Base-by-base conservation (phyloP, 2,888 invertebrate genomes). In the Andrena haemorrhoa region DNA sequence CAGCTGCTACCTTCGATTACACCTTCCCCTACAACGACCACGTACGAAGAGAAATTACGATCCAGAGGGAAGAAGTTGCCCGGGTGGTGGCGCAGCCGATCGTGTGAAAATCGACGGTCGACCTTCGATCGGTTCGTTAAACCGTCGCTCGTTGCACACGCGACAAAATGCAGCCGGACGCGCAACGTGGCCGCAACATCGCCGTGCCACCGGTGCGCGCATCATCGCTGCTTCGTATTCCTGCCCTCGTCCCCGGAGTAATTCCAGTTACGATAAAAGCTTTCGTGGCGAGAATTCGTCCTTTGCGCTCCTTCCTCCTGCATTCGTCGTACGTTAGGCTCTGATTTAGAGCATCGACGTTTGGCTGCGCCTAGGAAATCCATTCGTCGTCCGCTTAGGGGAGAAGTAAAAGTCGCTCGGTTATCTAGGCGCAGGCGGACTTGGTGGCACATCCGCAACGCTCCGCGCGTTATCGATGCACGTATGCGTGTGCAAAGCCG, bases 111-210 rank as follows among this genome's bases (percentile, higher is more conserved):
- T 88, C 85, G 70, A 86, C 70, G 82, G 35, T 33, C 79, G 85
- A 61, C 88, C 86, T 88, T 88, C 85, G 76, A 74, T 85, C 85
- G 76, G 88, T 88, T 88, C 88, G 88, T 88, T 88, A 88, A 84
- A 88, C 86, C 86, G 76, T 41, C 53, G 71, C 58, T 41, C 71
- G 68, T 61, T 75, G 69, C 64, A 72, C 76, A 31, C 77, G 68
- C 64, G 74, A 84, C 85, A 73, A 88, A 86, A 85, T 74, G 85
- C 86, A 80, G 68, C 70, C 83, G 77, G 80, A 83, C 88, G 83
- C 79, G 86, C 82, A 58, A 78, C 79, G 81, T 72, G 76, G 85
- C 80, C 73, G 69, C 75, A 82, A 82, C 79, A 58, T 75, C 78
- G 58, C 1, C 60, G 41, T 49, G 76, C 82, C 49, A 70, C 56